Evolutionary conservation across 2,113 vertebrate species (phyloP), one percentile per base, ranked within the genome.

Genomic region (Fulmarus glacialis): DNA sequence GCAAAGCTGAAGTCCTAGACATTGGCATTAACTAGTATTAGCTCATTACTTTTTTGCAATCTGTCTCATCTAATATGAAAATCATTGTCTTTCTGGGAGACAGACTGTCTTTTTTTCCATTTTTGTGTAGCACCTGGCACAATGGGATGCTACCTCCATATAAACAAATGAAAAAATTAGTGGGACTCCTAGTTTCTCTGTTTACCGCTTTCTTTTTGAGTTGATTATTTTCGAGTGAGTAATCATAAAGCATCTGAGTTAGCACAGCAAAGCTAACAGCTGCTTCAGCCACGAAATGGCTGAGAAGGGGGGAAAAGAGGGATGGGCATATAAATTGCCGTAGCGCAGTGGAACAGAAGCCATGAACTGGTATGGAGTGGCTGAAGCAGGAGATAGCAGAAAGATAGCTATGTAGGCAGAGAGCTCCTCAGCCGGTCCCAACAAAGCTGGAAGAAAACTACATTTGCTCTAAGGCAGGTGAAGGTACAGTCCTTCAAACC

Each of bases 1-100:
- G 87, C 74, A 95, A 87, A 88, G 62, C 89, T 82, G 70, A 89
- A 80, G 38, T 79, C 87, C 59, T 75, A 87, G 73, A 93, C 15
- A 3, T 53, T 94, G 27, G 77, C 90, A 93, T 79, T 75, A 87
- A 58, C 67, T 38, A 79, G 32, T 60, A 91, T 94, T 94, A 96
- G 73, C 56, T 93, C 66, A 85, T 80, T 89, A 73, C 32, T 48
- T 96, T 70, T 53, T 58, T 92, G n/a, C 0, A 0, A 16, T 84
- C 80, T 90, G 34, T 63, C 77, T 89, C 36, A 9, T 73, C 53
- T 82, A 62, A 42, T 38, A 23, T 1, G 8, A 82, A 93, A 94
- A 82, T 60, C 12, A 24, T 82, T 85, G 42, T 53, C 29, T 66
- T 40, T 87, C 66, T 85, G 70, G 66, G 55, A 94, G 24, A 72